A percentile compares a stretch with the other conserved stretches of the same genome.
Evolutionary conservation across 2,797 vertebrate species (phyloP).

Genomic region (Catostomus latipinnis): DNA sequence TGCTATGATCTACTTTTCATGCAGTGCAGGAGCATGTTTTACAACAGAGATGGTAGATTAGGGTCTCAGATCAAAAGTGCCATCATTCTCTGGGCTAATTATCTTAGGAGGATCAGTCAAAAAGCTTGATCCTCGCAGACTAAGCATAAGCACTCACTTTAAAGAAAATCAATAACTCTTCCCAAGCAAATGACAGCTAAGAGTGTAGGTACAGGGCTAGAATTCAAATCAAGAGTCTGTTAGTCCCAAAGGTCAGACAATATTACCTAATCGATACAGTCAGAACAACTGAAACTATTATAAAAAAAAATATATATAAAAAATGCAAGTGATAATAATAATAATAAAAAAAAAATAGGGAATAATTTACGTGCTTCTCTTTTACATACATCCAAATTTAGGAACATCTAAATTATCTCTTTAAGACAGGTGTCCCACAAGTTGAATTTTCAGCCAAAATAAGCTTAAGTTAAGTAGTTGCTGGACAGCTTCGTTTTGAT

Average conservation of each 20-base stretch:
- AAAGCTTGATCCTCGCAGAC: constrained; percentile 52
- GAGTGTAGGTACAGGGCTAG: constrained; percentile 30
- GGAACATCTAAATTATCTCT: no score
- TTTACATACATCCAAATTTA: no score
- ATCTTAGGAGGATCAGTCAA: constrained; percentile 52
- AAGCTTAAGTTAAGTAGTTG: no score
- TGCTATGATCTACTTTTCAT: constrained; percentile 7
- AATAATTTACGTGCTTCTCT: no score
- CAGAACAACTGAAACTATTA: constrained; percentile 8
- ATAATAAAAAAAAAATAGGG: no score
- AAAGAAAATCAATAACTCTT: constrained; percentile 63
- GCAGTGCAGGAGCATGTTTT: neutral
- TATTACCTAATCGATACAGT: constrained; percentile 32
- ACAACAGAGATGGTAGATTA: constrained; percentile 23
- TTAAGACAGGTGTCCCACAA: no score
- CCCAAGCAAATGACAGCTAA: constrained; percentile 58
- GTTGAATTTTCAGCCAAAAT: no score
- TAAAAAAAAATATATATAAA: neutral
- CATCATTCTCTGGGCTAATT: constrained; percentile 51
- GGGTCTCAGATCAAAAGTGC: constrained; percentile 47
- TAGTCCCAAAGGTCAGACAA: constrained; percentile 46
- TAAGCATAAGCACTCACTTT: constrained; percentile 53
- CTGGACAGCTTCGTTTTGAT: no score
- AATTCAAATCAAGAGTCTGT: constrained; percentile 55
- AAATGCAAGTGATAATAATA: neutral